phyloP scores from a whole-genome alignment of 2,888 invertebrate species.

The Orthosia incerta region DNA sequence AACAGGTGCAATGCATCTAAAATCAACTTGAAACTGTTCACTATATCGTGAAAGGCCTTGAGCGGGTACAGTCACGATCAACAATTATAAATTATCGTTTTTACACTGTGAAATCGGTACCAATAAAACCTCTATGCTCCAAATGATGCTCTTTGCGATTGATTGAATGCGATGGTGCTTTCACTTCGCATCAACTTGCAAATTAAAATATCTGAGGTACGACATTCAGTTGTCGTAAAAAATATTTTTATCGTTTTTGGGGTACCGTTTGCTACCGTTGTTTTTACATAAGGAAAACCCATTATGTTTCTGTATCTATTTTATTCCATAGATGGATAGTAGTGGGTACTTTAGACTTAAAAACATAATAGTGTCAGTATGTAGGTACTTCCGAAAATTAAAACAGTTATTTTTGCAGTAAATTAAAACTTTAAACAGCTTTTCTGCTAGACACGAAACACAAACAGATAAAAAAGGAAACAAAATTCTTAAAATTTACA shows the following conservation, averaged over 20 bases:
- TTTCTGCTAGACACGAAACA: not conserved
- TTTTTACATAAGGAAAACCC: conserved; percentile 4
- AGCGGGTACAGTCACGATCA: conserved; percentile 52
- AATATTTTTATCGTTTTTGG: conserved; percentile 69
- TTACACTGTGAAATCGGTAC: conserved; percentile 61
- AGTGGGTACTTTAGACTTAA: not conserved
- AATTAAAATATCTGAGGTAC: conserved; percentile 77
- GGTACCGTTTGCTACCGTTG: conserved; percentile 38
- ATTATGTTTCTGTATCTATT: not conserved
- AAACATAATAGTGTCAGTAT: not conserved
- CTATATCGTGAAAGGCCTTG: conserved; percentile 51
- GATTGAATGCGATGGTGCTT: conserved; percentile 68
- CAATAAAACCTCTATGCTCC: conserved; percentile 61
- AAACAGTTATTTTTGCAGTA: not conserved
- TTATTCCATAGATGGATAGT: not conserved
- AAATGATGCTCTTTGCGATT: conserved; percentile 58
- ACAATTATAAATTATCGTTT: conserved; percentile 62
- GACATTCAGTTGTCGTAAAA: conserved; percentile 71
- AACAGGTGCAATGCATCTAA: conserved; percentile 42
- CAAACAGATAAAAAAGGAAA: not conserved
- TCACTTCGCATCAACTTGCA: conserved; percentile 73
- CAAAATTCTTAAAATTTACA: not conserved
- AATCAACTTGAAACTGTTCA: conserved; percentile 37
- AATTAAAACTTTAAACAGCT: not conserved
- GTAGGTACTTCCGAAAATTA: not conserved